Evolutionary conservation across 1,140 invertebrate genomes (phyloP).

Genomic region (Caenorhabditis remanei): DNA sequence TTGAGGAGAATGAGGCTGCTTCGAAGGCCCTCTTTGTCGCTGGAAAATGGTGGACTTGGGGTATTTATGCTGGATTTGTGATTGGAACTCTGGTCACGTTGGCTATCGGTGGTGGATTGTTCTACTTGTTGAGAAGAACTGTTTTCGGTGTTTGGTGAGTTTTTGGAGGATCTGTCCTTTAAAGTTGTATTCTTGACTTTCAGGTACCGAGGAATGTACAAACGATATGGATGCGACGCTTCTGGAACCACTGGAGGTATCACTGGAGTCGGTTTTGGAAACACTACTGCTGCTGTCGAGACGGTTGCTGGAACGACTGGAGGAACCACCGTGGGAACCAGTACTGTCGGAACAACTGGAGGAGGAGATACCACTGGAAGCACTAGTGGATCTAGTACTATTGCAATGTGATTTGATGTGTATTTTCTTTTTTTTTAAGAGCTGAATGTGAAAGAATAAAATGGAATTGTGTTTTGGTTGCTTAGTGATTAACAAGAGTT

Average conservation of each 20-base stretch:
- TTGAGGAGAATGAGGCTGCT: neutral
- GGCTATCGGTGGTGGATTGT: neutral
- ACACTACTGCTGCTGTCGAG: neutral
- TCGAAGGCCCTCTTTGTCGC: neutral
- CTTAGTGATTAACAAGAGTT: no score
- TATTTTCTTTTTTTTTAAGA: no score
- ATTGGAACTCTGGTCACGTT: neutral
- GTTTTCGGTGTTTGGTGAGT: constrained; percentile 9
- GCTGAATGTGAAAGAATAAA: no score
- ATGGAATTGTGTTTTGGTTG: no score
- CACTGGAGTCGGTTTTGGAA: constrained; percentile 49
- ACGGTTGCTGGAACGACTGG: constrained; percentile 4
- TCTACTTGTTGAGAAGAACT: neutral
- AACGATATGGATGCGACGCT: constrained; percentile 53
- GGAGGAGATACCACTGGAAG: neutral
- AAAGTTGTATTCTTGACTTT: neutral
- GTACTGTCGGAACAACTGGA: neutral
- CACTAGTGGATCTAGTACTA: no score
- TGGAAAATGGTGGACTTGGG: constrained; percentile 26
- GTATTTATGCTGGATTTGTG: neutral
- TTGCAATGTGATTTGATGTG: no score
- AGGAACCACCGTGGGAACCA: neutral
- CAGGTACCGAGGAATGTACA: constrained; percentile 59
- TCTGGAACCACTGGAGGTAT: constrained; percentile 47
- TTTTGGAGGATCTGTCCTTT: neutral